Evolutionary conservation across 2,888 invertebrate genomes (phyloP).

Genomic region (Lottia scabra): DNA sequence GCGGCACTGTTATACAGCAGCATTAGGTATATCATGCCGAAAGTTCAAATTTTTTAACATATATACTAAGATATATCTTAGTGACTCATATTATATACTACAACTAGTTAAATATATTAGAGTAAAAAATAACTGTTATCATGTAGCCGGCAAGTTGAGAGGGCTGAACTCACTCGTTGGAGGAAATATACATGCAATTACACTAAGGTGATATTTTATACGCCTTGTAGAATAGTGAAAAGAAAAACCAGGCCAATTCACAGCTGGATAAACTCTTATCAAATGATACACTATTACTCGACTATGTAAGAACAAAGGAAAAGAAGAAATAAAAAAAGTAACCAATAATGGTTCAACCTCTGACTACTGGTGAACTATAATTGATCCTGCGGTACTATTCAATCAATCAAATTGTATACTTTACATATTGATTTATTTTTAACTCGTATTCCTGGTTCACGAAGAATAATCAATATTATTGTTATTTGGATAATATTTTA

Average conservation of each 20-base stretch:
- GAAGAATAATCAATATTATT: too few relatives aligned
- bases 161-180: not conserved
- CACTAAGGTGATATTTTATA: constrained; percentile 1
- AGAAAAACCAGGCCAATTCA: not conserved
- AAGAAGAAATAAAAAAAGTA: too few relatives aligned
- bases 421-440: too few relatives aligned
- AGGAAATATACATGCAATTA: constrained; percentile 4
- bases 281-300: not conserved
- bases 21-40: not conserved
- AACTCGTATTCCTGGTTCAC: too few relatives aligned
- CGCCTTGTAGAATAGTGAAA: constrained; percentile 3
- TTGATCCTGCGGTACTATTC: too few relatives aligned
- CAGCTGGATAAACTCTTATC: constrained; percentile 7
- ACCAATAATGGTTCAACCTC: too few relatives aligned
- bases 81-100: not conserved
- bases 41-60: not conserved
- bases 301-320: not conserved
- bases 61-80: not conserved
- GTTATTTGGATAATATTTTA: too few relatives aligned
- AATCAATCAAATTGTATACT: too few relatives aligned
- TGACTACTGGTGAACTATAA: too few relatives aligned
- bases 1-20: too few relatives aligned
- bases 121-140: not conserved
- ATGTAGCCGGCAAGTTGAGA: not conserved
- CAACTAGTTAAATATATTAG: not conserved